These are phyloP conservation scores for Steinernema scapterisci DNA, from an alignment of 2,888 invertebrate genomes.

Conservation along the genomic window DNA sequence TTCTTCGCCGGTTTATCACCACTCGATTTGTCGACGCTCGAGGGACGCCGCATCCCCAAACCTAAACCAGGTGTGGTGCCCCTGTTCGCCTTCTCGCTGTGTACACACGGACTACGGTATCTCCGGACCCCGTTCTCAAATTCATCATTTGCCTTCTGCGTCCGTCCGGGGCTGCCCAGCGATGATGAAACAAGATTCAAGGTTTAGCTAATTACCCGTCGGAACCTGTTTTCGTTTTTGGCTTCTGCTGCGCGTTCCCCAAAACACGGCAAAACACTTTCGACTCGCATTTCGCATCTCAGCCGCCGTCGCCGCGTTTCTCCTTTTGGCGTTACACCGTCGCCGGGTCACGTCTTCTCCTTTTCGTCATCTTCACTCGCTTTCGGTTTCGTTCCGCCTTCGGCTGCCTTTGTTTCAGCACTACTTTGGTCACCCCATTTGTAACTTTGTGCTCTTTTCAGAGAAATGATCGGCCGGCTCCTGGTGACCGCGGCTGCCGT, in stretches of 20 bases:
- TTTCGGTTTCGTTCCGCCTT: slow-evolving; percentile 19
- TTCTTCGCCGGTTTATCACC: neutral
- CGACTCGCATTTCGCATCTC: neutral
- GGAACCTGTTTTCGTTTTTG: slow-evolving; percentile 2
- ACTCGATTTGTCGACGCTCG: neutral
- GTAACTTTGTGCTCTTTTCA: slow-evolving; percentile 10
- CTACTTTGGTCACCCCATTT: neutral
- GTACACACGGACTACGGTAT: neutral
- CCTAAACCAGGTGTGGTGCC: neutral
- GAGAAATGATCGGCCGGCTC: slow-evolving; percentile 5
- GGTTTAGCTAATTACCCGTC: slow-evolving; percentile 13
- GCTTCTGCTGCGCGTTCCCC: neutral
- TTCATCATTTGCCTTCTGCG: neutral
- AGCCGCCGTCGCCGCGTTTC: neutral
- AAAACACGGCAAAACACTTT: slow-evolving; percentile 29
- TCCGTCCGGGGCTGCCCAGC: neutral
- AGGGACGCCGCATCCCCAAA: neutral
- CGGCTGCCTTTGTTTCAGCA: slow-evolving; percentile 12
- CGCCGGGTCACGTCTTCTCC: slow-evolving; percentile 3
- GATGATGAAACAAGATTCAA: slow-evolving; percentile 6
- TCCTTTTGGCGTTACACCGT: slow-evolving; percentile 1
- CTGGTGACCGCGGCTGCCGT: neutral
- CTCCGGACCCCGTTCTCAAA: neutral
- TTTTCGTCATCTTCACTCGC: neutral
- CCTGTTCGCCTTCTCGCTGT: neutral